Base-by-base conservation (phyloP, 2,797 vertebrate species). In the Dromococcyx pavoninus region DNA sequence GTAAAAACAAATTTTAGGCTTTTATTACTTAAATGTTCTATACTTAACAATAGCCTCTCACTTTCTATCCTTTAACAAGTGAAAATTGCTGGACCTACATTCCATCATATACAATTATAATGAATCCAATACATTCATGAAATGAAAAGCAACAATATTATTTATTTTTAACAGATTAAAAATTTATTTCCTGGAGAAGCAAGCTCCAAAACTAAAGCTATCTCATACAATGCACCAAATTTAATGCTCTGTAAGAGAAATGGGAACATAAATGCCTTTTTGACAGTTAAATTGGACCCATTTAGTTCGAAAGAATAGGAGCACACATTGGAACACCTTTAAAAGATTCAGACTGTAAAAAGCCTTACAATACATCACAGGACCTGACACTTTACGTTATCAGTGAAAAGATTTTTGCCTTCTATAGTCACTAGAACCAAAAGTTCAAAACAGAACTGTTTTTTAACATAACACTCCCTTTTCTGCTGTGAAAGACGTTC, bases 211-310 rank as follows among this genome's bases (percentile, higher is more conserved):
- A 84, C 54, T 44, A 76, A 79, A 78, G 32, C 32, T 16, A 77
- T 7, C 25, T 82, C 51, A 78, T 4, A 95, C 95, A 95, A 86
- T 86, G 74, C 67, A 96, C 83, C 94, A 96, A 96, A 92, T 56
- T 25, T 85, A 95, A 88, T 33, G 19, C 54, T 85, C 46, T 65
- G 70, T 61, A 88, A 97, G 91, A 97, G 91, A 97, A 97, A 97
- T 77, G 84, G 89, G 93, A 97, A 95, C 86, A 93, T 96, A 97
- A 97, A 97, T 96, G 89, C 85, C 64, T 89, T 97, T 97, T 88
- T 97, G 97, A 98, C 91, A 98, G 95, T 95, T 97, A 97, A 97
- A 97, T 97, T 97, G 96, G 93, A 77, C 82, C 79, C 69, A 96
- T 94, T 97, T 97, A 97, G 89, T 79, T 91, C 85, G 66, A 93